These are phyloP conservation scores for Lepus townsendii DNA, from an alignment of 2,797 vertebrate species.

Conservation along the genomic window DNA sequence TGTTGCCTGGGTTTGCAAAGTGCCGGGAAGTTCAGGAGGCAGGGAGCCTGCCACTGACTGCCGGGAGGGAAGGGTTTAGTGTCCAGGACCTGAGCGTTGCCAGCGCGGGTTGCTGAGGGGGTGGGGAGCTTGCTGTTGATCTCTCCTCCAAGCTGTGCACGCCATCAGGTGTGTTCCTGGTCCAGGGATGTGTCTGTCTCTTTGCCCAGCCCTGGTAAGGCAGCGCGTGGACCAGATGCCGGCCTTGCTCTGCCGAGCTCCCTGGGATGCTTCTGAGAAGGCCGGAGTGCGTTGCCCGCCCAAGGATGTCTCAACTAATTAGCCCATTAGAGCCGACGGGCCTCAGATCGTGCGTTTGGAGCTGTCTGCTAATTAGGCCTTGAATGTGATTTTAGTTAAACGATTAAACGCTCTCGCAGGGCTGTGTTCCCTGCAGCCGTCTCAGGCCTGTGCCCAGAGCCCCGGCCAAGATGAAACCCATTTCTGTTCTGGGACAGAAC, in stretches of 20 bases:
- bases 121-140: conserved; percentile 40
- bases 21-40: not conserved
- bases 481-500: not conserved
- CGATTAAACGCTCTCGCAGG: conserved; percentile 86
- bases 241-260: conserved; percentile 72
- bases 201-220: conserved; percentile 1
- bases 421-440: conserved; percentile 83
- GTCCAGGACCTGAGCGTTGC: not conserved
- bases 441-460: conserved; percentile 49
- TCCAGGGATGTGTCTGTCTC: conserved; percentile 28
- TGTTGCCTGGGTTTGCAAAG: not conserved
- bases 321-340: conserved; percentile 85
- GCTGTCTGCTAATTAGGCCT: conserved; percentile 88
- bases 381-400: conserved; percentile 89
- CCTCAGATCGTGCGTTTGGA: conserved; percentile 86
- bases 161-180: conserved; percentile 67
- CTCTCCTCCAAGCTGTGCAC: not conserved
- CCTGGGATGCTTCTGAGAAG: conserved; percentile 78
- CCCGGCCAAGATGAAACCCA: not conserved
- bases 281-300: conserved; percentile 78
- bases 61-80: not conserved
- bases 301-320: conserved; percentile 88
- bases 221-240: conserved; percentile 77
- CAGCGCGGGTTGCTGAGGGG: not conserved
- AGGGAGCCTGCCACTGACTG: not conserved